Evolutionary conservation across 2,113 vertebrate genomes (phyloP).

Genomic region (Gavialis gangeticus): DNA sequence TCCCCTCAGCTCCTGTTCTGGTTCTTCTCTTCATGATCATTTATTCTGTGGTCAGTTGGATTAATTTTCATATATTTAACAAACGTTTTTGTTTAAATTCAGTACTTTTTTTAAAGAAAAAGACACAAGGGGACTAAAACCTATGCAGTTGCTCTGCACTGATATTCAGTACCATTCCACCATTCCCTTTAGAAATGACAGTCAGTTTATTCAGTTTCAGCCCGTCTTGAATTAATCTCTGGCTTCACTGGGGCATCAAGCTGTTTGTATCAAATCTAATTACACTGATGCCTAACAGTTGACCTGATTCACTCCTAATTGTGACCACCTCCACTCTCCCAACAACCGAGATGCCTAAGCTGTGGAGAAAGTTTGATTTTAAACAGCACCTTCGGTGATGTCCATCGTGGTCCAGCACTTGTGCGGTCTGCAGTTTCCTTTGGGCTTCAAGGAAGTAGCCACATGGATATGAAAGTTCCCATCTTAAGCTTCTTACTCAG

Average conservation of each 20-base stretch:
- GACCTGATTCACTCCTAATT: neutral
- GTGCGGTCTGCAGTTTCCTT: too few species aligned
- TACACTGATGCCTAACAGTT: neutral
- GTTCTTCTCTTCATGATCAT: too few species aligned
- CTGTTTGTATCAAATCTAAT: neutral
- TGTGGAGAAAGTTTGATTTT: neutral
- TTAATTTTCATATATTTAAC: neutral
- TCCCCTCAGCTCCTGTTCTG: neutral
- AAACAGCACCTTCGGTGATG: neutral
- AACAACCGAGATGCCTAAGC: neutral
- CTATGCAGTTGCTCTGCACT: neutral
- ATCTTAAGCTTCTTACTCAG: neutral
- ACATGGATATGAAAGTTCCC: neutral
- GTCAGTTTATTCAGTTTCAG: neutral
- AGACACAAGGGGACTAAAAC: neutral
- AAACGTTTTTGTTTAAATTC: neutral
- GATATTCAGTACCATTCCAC: neutral
- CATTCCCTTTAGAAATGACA: neutral
- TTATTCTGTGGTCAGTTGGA: too few species aligned
- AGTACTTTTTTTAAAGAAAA: neutral
- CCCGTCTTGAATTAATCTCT: neutral
- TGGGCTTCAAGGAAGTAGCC: neutral
- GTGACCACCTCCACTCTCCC: neutral
- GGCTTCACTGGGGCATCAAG: neutral
- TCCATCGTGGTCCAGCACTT: too few species aligned